Evolutionary conservation across 2,113 vertebrate genomes (phyloP), one percentile per base, ranked within the genome.

Genomic region (Chauna torquata): DNA sequence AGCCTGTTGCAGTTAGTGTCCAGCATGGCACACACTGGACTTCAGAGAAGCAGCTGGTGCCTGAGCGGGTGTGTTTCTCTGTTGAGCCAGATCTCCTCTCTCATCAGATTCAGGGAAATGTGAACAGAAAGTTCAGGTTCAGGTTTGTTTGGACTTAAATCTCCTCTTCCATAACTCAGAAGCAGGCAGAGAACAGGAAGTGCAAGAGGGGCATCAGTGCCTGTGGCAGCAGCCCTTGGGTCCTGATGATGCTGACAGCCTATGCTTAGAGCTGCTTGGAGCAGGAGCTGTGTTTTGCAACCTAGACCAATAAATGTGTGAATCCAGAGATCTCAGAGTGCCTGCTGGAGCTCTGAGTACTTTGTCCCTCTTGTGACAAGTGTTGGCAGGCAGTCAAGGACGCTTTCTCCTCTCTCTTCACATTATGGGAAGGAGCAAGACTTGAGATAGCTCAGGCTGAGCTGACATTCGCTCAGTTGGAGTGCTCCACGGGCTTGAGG

Each of bases 141-240:
- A n/a, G 4, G 61, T 17, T 55, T 52, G 30, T 61, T 55, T 84
- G 81, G 36, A 40, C 10, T 84, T 40, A 22, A 45, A 34, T 66
- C 36, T 55, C 8, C 10, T 79, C 23, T 64, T 82, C 22, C 16
- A 2, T 47, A 84, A 40, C 20, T 79, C 61, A 36, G 64, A 42
- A 77, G 22, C 34, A 54, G 44, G 57, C 82, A 71, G 66, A 71
- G 57, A 30, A 18, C 24, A 59, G 16, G 34, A 49, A 45, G 47
- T 50, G 22, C 32, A 64, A 30, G 59, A 42, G 32, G 62, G 40
- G 25, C 4, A 1, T 72, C 54, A 59, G 38, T 16, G n/a, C 57
- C 61, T 16, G 6, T 61, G 82, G n/a, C 69, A 72, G 59, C 0
- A 3, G 18, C 44, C 6, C 0, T 7, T 0, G 1, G 32, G 17